Evolutionary conservation across 2,113 vertebrate genomes (phyloP).

Genomic region (Coryphaenoides rupestris): DNA sequence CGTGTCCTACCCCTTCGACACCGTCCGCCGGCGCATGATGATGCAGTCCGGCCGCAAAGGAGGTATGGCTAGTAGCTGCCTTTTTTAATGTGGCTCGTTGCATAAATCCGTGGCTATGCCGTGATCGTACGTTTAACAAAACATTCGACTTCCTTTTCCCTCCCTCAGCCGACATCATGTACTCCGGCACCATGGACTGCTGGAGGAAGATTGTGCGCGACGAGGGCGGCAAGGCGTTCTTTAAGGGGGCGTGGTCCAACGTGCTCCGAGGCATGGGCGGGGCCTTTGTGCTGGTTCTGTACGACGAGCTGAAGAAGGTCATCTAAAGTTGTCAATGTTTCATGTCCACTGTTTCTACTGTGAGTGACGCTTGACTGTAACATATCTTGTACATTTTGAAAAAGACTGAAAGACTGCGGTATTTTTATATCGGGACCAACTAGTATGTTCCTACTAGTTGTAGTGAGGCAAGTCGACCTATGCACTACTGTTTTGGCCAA

Average conservation of each 20-base stretch:
- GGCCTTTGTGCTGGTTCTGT: constrained; percentile 93
- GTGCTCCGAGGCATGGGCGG: constrained; percentile 95
- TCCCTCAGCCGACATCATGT: constrained; percentile 89
- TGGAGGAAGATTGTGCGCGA: constrained; percentile 92
- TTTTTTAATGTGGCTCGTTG: background rate
- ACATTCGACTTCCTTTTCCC: background rate
- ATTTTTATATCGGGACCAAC: constrained; percentile 81
- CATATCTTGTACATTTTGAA: constrained; percentile 81
- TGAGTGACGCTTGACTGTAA: constrained; percentile 77
- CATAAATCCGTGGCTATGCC: too few relatives aligned
- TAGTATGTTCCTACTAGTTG: constrained; percentile 82
- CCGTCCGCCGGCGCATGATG: constrained; percentile 93
- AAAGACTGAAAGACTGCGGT: constrained; percentile 78
- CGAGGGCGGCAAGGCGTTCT: constrained; percentile 89
- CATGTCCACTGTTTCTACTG: constrained; percentile 53
- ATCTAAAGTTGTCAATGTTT: constrained; percentile 78
- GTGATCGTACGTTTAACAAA: too few relatives aligned
- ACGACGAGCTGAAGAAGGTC: constrained; percentile 92
- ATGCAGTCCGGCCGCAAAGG: constrained; percentile 98
- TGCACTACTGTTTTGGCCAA: constrained; percentile 55
- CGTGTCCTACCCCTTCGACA: constrained; percentile 91
- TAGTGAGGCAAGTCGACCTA: constrained; percentile 64
- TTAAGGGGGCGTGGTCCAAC: constrained; percentile 95
- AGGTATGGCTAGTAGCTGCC: constrained; percentile 65
- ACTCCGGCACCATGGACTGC: constrained; percentile 89